These are phyloP conservation scores for Boloria euphrosyne DNA, from an alignment of 2,888 invertebrate species.

Conservation along the genomic window DNA sequence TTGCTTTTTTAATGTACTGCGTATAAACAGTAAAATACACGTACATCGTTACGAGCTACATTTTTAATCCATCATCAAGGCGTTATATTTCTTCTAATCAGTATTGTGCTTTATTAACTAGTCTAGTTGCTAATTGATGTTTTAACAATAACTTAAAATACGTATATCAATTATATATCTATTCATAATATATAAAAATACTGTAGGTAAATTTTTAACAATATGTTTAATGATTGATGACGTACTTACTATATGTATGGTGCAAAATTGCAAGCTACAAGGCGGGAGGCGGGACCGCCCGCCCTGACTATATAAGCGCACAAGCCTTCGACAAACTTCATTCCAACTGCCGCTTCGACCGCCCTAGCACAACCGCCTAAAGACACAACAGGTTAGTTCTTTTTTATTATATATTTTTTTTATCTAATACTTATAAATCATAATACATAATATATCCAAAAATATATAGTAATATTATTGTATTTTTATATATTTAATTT, in stretches of 20 bases:
- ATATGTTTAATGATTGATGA: conserved; percentile 16
- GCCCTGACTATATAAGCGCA: conserved; percentile 65
- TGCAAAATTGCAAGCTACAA: conserved; percentile 39
- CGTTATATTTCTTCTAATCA: no score
- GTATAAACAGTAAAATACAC: no score
- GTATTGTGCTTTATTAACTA: no score
- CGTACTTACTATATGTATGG: conserved; percentile 33
- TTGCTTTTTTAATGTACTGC: no score
- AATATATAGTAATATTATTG: no score
- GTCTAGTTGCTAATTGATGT: no score
- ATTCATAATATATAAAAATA: neutral
- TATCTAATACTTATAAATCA: conserved; percentile 1
- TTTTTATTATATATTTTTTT: conserved; percentile 24
- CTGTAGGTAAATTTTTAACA: neutral
- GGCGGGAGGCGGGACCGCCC: conserved; percentile 49
- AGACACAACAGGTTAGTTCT: conserved; percentile 50
- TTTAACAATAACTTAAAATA: no score
- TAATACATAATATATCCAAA: no score
- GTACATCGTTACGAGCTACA: no score
- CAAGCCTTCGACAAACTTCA: conserved; percentile 59
- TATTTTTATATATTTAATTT: no score
- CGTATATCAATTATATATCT: no score
- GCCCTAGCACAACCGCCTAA: conserved; percentile 46
- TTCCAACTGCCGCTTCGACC: conserved; percentile 54
- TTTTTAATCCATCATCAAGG: no score